Evolutionary conservation across 1,140 invertebrate species (phyloP), one percentile per base, ranked within the genome.

Genomic region (Odontomachus brunneus): DNA sequence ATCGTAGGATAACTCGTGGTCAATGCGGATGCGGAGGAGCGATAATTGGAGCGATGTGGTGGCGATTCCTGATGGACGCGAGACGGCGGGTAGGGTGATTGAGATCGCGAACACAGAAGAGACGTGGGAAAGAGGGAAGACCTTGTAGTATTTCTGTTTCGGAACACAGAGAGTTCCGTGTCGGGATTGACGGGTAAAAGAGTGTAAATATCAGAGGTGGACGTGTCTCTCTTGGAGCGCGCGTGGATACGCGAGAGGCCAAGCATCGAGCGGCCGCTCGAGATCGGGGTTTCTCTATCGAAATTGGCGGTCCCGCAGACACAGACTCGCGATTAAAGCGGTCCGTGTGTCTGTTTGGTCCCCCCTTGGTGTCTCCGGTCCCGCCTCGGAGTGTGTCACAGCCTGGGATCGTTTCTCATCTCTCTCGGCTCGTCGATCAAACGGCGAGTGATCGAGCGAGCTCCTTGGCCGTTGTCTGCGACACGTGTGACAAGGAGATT

Each of bases 371-470:
- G n/a, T n/a, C n/a, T n/a, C n/a, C n/a, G n/a, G n/a, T n/a, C n/a
- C n/a, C n/a, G n/a, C n/a, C n/a, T n/a, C n/a, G n/a, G n/a, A n/a
- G n/a, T n/a, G n/a, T n/a, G n/a, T n/a, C n/a, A n/a, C n/a, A n/a
- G n/a, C n/a, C 62, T n/a, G 38, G 24, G 33, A 71, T 63, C 78
- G 57, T 82, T 62, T 63, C 44, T 82, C 19, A 22, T 83, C 72
- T 63, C 69, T 75, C 51, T 76, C 57, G 60, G 19, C 69, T 82
- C 71, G 19, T 82, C 44, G 75, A 80, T 69, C 75, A 74, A 49
- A 62, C 11, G 19, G 44, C 57, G 14, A 62, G 63, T 51, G 59
- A 82, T 82, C 38, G 69, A 74, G 53, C 24, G 65, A 69, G 26
- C 29, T 73, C 38, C 44, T 73, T 82, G 38, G 65, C 38, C 65